A percentile compares a stretch with the other conserved stretches of the same genome.
phyloP scores from a whole-genome alignment of 2,888 invertebrate genomes.

The Hirtodrosophila histrioides region DNA sequence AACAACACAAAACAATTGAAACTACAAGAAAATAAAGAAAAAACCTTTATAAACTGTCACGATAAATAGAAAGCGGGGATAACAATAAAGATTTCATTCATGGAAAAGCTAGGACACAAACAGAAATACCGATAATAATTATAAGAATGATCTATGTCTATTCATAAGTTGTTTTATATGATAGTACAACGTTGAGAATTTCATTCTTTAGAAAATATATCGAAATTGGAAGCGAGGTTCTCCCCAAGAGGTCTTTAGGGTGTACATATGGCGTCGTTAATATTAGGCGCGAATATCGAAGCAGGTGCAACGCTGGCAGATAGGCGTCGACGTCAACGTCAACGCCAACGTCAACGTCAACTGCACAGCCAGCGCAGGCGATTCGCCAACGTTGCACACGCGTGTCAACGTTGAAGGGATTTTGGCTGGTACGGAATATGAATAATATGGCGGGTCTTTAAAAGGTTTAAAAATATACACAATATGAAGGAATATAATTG shows the following conservation, averaged over 20 bases:
- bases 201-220: no score
- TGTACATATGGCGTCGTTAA: slow-evolving; percentile 8
- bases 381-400: slow-evolving; percentile 44
- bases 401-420: slow-evolving; percentile 34
- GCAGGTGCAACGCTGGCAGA: slow-evolving; percentile 53
- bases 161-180: not conserved
- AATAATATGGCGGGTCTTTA: slow-evolving; percentile 12
- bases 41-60: not conserved
- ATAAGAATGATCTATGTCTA: no score
- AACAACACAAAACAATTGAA: not conserved
- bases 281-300: slow-evolving; percentile 1
- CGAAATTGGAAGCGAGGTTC: no score
- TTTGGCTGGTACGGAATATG: slow-evolving; percentile 7
- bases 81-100: slow-evolving; percentile 50
- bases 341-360: slow-evolving; percentile 1
- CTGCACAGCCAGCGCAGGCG: slow-evolving; percentile 1
- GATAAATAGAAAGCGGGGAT: slow-evolving; percentile 40
- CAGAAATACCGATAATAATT: no score
- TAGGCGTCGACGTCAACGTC: slow-evolving; percentile 3
- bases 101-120: slow-evolving; percentile 18
- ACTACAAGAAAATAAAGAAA: slow-evolving; percentile 2
- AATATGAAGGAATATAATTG: slow-evolving; percentile 33
- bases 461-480: slow-evolving; percentile 32
- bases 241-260: not conserved
- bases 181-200: not conserved